A percentile compares a stretch with the other conserved stretches of the same genome.
phyloP scores from a whole-genome alignment of 2,888 invertebrate species.

The Argynnis bischoffii region DNA sequence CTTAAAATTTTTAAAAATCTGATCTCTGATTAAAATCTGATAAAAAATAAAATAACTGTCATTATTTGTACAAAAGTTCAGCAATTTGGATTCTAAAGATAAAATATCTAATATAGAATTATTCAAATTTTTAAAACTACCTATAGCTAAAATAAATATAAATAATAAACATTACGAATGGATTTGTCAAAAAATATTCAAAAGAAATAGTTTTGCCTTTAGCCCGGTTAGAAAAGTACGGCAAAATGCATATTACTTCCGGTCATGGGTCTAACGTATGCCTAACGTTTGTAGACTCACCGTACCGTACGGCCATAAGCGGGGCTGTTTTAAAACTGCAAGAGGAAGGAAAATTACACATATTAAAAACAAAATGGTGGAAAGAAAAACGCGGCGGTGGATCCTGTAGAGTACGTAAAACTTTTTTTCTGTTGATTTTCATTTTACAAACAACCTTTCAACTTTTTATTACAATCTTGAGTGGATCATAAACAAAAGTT shows the following conservation, averaged over 20 bases:
- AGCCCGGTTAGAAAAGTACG: conserved; percentile 10
- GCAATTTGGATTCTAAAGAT: too few relatives aligned
- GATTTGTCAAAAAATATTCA: conserved; percentile 6
- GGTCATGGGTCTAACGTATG: conserved; percentile 35
- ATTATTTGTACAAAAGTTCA: too few relatives aligned
- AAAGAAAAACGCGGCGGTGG: conserved; percentile 95
- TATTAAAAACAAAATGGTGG: conserved; percentile 99
- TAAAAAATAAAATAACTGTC: neutral
- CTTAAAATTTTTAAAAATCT: neutral
- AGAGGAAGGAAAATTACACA: conserved; percentile 96
- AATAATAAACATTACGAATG: neutral
- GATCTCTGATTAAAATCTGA: too few relatives aligned
- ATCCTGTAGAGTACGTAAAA: conserved; percentile 87
- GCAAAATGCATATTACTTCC: conserved; percentile 27
- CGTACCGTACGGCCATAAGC: conserved; percentile 96
- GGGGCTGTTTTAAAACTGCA: conserved; percentile 97
- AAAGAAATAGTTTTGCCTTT: conserved; percentile 11
- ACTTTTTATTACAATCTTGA: conserved; percentile 6
- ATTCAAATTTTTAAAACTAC: too few relatives aligned
- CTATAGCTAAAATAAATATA: neutral
- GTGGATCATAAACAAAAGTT: conserved; percentile 1
- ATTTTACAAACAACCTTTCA: conserved; percentile 1
- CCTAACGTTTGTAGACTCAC: conserved; percentile 86
- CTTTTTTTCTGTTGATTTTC: conserved; percentile 22
- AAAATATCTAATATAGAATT: too few relatives aligned